Evolutionary conservation across 2,888 invertebrate species (phyloP), one percentile per base, ranked within the genome.

Genomic region (Acheta domesticus): DNA sequence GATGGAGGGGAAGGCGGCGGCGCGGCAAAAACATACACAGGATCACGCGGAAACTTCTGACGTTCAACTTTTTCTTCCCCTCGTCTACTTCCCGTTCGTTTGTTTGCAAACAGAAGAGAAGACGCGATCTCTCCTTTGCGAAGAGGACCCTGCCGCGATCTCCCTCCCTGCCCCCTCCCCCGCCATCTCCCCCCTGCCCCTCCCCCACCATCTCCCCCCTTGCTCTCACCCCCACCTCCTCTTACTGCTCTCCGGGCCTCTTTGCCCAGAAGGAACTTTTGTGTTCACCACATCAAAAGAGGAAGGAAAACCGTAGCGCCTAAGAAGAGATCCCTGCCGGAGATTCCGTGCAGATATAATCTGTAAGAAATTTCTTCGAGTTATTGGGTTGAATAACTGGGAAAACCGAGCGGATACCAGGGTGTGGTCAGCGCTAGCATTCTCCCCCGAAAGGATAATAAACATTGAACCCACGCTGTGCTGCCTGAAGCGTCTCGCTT

Each of bases 341-440:
- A n/a, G 62, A 14, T 62, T n/a, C 62, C 62, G n/a, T 36, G 36
- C 36, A 62, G 62, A 62, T 62, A 62, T 62, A 62, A 62, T 62
- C 62, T 62, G 62, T 62, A 62, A 62, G 62, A 62, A 62, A 62
- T 62, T 62, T 62, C 62, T n/a, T 62, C 12, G 62, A 62, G 62
- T 62, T 62, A 62, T 62, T 62, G 62, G 62, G 16, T 62, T 14
- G 62, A 62, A 62, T 62, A 62, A 62, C 62, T 62, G 62, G 16
- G 62, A 62, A 36, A 62, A 62, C 62, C n/a, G 62, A 19, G 14
- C 62, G 62, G 36, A 36, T 36, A 62, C 62, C 62, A 62, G 16
- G 4, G 8, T 62, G 62, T n/a, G 62, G 62, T 62, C 62, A 62
- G 62, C 16, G 4, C 36, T 19, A 62, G 16, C 11, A 62, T 62